Base-by-base conservation (phyloP, 2,113 vertebrate genomes). In the Vanacampus margaritifer region DNA sequence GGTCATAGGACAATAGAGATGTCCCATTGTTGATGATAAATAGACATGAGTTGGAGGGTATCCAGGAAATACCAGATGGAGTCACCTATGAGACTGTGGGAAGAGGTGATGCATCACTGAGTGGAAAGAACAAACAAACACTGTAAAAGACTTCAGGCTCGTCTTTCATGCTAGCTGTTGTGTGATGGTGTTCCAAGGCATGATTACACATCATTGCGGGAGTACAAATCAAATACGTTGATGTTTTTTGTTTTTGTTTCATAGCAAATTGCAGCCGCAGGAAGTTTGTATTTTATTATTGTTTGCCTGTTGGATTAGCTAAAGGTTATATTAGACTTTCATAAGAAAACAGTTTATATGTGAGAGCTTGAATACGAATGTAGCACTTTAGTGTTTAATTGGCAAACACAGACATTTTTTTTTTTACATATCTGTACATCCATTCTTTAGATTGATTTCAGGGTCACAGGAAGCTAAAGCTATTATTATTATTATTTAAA, bases 61-160 rank as follows among this genome's bases (percentile, higher is more conserved):
- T 72, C 74, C 79, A 80, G 69, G 36, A 62, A 16, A 60, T 65
- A 57, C 48, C 79, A 68, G 12, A 3, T 51, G 39, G 57, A 73
- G 65, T 77, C 65, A 73, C 60, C 67, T 68, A 73, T 68, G 69
- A 67, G 53, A 45, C 68, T 79, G 78, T 81, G 72, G 81, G 68
- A 76, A 73, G 67, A 75, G 72, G 67, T 66, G 26, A 26, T 54
- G 36, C 65, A 64, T 6, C 19, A 58, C 37, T 79, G 69, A 62
- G 74, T 71, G 75, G 66, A 50, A 48, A 62, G 61, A 68, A 70
- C 70, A 82, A 82, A 80, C 63, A 84, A 79, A 79, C 65, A 67
- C 35, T 37, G 32, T 57, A 68, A 56, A 51, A 5, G 53, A 63
- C 59, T 71, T 45, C 57, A 77, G 73, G 54, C 48, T 65, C 64